Percentiles rank a stretch among this genome's conserved stretches.
These are phyloP conservation scores for Eulemur albifrons DNA, from an alignment of 2,797 vertebrate genomes.

Conservation along the genomic window DNA sequence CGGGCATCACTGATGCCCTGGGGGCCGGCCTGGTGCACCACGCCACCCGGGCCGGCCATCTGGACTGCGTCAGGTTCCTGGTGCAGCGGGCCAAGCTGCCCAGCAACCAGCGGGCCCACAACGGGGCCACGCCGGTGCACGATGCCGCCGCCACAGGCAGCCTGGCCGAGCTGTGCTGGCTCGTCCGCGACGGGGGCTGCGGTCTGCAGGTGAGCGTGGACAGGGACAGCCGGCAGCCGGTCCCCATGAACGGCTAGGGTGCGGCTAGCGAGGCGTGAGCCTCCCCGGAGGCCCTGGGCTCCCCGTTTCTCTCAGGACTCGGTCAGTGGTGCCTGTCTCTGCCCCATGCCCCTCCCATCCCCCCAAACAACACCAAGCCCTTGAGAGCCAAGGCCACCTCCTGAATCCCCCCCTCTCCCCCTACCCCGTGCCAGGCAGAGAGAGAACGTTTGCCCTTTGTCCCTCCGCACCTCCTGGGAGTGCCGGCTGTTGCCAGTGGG, in stretches of 20 bases:
- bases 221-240: accelerated
- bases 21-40: constrained; percentile 90
- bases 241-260: accelerated
- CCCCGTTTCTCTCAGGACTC: neutral
- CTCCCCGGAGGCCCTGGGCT: neutral
- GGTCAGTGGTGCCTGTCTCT: too few species aligned
- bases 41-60: constrained; percentile 86
- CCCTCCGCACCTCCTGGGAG: neutral
- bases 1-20: constrained; percentile 82
- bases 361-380: neutral
- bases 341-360: accelerated
- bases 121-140: constrained; percentile 88
- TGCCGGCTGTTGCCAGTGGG: accelerated
- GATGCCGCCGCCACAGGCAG: constrained; percentile 90
- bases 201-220: constrained; percentile 83
- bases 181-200: constrained; percentile 86
- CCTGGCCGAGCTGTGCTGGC: constrained; percentile 87
- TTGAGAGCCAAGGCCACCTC: neutral
- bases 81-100: constrained; percentile 83
- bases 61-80: constrained; percentile 88
- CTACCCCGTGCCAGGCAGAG: neutral
- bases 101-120: constrained; percentile 84
- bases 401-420: neutral
- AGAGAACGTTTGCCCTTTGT: neutral
- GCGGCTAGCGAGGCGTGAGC: accelerated